Evolutionary conservation across 30 jellyfish, hydroid and myxozoan genomes (phyloP), one percentile per base, ranked within the genome.

Genomic region (Aurelia sp.): DNA sequence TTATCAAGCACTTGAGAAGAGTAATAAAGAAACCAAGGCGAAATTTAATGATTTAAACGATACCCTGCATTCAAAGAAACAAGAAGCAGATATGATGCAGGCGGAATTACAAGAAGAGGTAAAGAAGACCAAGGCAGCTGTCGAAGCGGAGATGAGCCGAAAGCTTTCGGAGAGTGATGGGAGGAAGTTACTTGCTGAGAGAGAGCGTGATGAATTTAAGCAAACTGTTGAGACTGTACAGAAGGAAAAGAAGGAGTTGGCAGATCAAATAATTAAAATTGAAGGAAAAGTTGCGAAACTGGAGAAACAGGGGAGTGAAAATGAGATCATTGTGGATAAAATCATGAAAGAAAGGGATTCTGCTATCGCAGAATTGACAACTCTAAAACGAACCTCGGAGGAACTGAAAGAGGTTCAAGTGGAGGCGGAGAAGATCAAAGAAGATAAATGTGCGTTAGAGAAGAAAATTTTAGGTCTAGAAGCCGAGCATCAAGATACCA

Each of bases 21-120:
- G 17, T 61, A 63, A 50, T 63, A 81, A 24, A 17, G 91, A 81
- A 27, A 17, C 70, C 2, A 16, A 55, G 18, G 9, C 27, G 77
- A 76, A 76, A 27, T 30, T 76, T 13, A 27, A 33, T 63, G 76
- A 52, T 15, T 0, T 63, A 19, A 47, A 60, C 44, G 87, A 41
- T 76, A 88, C 62, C 27, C 50, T 88, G 40, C 92, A 60, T 11
- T 31, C 21, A 24, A 78, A 78, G 33, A 67, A 52, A n/a, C 66
- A 61, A 13, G 92, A 88, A 73, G 64, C 71, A 27, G 82, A 78
- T 19, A 47, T 21, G 19, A 38, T 88, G 91, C 82, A 69, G 15
- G 53, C 61, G 19, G 88, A 78, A 9, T 88, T 78, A 50, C 92
- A 88, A 35, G 97, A 88, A 27, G 92, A 88, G 72, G 68, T 86